Conservation (phyloP, 2,888 invertebrate genomes). For the Drosophila multiciliata region DNA sequence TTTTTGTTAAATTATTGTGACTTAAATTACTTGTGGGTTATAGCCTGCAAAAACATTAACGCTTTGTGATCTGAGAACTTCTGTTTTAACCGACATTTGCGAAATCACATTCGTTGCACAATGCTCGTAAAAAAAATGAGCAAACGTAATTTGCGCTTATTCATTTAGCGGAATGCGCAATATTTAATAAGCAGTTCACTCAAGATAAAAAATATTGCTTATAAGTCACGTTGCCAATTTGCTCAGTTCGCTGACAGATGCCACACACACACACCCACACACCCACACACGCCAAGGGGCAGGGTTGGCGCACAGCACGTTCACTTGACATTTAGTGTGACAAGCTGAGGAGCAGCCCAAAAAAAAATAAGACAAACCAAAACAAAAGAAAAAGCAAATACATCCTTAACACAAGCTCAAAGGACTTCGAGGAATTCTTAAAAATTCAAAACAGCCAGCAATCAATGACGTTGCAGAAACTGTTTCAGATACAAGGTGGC, state of each 20-base stretch:
- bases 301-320: constrained; percentile 58
- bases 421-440: constrained; percentile 45
- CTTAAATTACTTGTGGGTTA: constrained; percentile 59
- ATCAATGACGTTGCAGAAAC: constrained; percentile 61
- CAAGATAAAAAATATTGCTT: constrained; percentile 66
- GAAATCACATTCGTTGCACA: constrained; percentile 52
- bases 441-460: constrained; percentile 68
- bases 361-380: constrained; percentile 26
- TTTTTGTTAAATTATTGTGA: constrained; percentile 59
- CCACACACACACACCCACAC: constrained; percentile 6
- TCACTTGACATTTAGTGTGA: constrained; percentile 77
- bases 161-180: constrained; percentile 67
- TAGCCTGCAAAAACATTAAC: constrained; percentile 15
- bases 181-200: constrained; percentile 72
- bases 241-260: constrained; percentile 38
- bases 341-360: constrained; percentile 46
- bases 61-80: neutral
- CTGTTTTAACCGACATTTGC: constrained; percentile 19
- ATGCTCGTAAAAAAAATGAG: constrained; percentile 48
- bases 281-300: constrained; percentile 8
- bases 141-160: constrained; percentile 49
- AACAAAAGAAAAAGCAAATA: constrained; percentile 19
- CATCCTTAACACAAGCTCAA: constrained; percentile 10
- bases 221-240: constrained; percentile 71
- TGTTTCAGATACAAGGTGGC: constrained; percentile 25